Evolutionary conservation across 1,140 invertebrate genomes (phyloP), one percentile per base, ranked within the genome.

Genomic region (Drosophila kohkoa): DNA sequence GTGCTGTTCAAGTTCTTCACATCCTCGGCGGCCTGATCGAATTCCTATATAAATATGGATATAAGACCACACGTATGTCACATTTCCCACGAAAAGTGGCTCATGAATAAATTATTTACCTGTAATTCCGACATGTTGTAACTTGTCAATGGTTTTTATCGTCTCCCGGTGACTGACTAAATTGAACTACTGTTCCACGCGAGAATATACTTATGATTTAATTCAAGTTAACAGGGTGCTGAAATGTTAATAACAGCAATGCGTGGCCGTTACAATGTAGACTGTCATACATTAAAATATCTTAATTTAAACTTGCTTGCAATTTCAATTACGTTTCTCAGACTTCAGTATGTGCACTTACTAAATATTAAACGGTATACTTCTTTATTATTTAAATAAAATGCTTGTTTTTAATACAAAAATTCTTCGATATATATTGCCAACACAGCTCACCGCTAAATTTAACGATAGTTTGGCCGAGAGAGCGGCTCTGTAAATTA

Each of bases 1-100:
- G 95, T 95, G 54, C 93, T 94, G 75, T 95, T 96, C 81, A 99
- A 93, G 68, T 95, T 95, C 93, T 97, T 98, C 0, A 98, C 96
- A 74, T 95, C 94, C 62, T 96, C 96, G 41, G 96, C 96, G n/a
- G 97, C 97, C 86, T 94, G 93, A 10, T 96, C 94, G 92, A 99
- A 99, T 94, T 95, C 94, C 97, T 88, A n/a, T 25, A 5, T 16
- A 2, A 48, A 13, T 3, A 1, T 16, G 3, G 3, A 51, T 11
- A 0, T n/a, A 2, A 38, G 0, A 25, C 20, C 20, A 25, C 20
- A 35, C 45, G 51, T 28, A 49, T 32, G 16, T 38, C 30, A 51
- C 11, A 5, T 13, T 11, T 65, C 28, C 10, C 35, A 38, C 35
- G 8, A 38, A 51, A 57, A 20, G 20, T 13, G 1, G 1, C 11